Conservation (phyloP, 1,140 invertebrate genomes). For the Drosophila burlai region DNA sequence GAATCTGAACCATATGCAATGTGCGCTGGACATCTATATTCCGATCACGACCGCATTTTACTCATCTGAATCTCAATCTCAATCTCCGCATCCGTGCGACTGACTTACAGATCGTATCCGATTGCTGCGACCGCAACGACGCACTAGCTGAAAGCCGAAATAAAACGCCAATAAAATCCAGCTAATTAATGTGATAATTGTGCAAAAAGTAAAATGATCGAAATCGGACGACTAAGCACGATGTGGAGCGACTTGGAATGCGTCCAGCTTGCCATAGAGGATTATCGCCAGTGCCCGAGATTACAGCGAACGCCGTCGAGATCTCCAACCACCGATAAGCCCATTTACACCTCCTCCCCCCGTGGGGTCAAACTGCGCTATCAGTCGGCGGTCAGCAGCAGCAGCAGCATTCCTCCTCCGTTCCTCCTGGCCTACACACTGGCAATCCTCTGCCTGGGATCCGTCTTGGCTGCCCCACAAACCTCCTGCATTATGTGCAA, state of each 20-base stretch:
- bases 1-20: conserved; percentile 29
- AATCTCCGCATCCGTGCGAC: conserved; percentile 37
- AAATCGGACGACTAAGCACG: conserved; percentile 24
- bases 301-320: conserved; percentile 4
- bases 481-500: conserved; percentile 73
- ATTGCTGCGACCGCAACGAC: conserved; percentile 55
- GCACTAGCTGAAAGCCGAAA: conserved; percentile 26
- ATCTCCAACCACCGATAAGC: conserved; percentile 10
- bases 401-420: conserved; percentile 40
- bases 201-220: conserved; percentile 31
- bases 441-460: conserved; percentile 23
- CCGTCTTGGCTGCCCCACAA: conserved; percentile 60
- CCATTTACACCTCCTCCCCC: background rate
- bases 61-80: conserved; percentile 16
- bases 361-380: conserved; percentile 24
- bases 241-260: conserved; percentile 32
- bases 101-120: conserved; percentile 57
- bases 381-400: conserved; percentile 6
- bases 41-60: conserved; percentile 63
- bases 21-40: conserved; percentile 46
- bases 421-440: conserved; percentile 6
- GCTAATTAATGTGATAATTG: conserved; percentile 68
- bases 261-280: conserved; percentile 3
- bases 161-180: conserved; percentile 35
- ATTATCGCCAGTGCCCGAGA: conserved; percentile 29